Evolutionary conservation across 2,888 invertebrate genomes (phyloP), one percentile per base, ranked within the genome.

Genomic region (Pediacus dermestoides): DNA sequence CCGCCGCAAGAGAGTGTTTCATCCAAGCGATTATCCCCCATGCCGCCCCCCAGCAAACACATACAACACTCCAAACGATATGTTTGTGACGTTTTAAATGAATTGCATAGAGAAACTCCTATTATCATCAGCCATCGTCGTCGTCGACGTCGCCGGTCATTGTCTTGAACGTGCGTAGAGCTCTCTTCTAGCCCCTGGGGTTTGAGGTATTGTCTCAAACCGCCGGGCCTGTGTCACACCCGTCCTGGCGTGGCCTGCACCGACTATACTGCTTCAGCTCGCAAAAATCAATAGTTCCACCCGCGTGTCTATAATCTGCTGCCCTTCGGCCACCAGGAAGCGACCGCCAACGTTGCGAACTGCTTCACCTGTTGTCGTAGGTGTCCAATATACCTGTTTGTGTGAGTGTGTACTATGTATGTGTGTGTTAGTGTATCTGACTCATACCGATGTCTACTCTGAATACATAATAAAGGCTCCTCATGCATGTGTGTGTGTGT

Each of bases 281-380:
- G 42, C 57, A 57, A 61, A 61, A 61, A 61, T 61, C 61, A 61
- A 61, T 61, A 61, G 57, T 58, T 51, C 55, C 50, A 54, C 56
- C 54, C 53, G 53, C 53, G 52, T 51, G 47, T 48, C 42, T 45
- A 43, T 39, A 44, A 44, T 50, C 57, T 53, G 52, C 48, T 49
- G 48, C 46, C 42, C 55, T 46, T 43, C 50, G 53, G 51, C 52
- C 52, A 55, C 52, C 46, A 50, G 46, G 46, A 49, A 47, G 48
- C 53, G 39, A 37, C 44, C 48, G 40, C 33, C 21, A 33, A 30
- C 37, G 34, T 27, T 34, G 30, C 30, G 37, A 10, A 38, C 38
- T 37, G 30, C 16, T 42, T 32, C 45, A 44, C 46, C 43, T 46
- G 43, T 46, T 43, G 43, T 27, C 33, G 43, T 39, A 35, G 39